These are phyloP conservation scores for Stenurella melanura DNA, from an alignment of 2,888 invertebrate species.

Conservation along the genomic window DNA sequence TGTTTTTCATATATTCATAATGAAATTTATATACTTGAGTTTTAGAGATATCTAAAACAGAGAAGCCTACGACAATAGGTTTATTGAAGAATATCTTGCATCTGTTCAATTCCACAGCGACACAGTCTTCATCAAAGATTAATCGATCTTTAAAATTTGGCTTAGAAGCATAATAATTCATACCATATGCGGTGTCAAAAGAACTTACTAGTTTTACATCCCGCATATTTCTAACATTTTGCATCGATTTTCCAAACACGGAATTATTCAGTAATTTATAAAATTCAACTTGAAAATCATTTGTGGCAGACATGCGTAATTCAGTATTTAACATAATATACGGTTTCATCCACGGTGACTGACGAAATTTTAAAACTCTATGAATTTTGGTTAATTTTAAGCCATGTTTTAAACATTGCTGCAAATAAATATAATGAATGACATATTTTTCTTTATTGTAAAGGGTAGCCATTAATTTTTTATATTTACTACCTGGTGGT, in stretches of 20 bases:
- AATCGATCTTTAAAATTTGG: too few species aligned
- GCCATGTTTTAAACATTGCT: slow-evolving; percentile 54
- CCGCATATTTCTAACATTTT: slow-evolving; percentile 50
- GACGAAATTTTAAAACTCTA: background rate
- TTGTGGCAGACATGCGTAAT: slow-evolving; percentile 26
- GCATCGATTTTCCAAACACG: slow-evolving; percentile 39
- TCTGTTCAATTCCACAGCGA: slow-evolving; percentile 49
- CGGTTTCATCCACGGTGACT: too few species aligned
- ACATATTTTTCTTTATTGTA: background rate
- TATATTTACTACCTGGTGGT: background rate
- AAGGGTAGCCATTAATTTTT: slow-evolving; percentile 4
- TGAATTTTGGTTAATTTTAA: background rate
- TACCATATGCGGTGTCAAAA: slow-evolving; percentile 47
- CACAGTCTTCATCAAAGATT: slow-evolving; percentile 48
- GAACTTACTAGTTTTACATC: slow-evolving; percentile 46
- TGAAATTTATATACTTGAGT: too few species aligned
- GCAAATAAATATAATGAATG: slow-evolving; percentile 47
- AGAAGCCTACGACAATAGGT: slow-evolving; percentile 56
- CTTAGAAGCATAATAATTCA: slow-evolving; percentile 45
- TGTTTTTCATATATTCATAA: slow-evolving; percentile 52
- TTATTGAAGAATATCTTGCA: slow-evolving; percentile 54
- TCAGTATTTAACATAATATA: background rate
- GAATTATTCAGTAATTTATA: slow-evolving; percentile 13
- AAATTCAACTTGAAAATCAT: slow-evolving; percentile 53
- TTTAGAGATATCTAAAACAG: slow-evolving; percentile 58